phyloP scores from a whole-genome alignment of 2,113 vertebrate species.

The Hassar affinis region DNA sequence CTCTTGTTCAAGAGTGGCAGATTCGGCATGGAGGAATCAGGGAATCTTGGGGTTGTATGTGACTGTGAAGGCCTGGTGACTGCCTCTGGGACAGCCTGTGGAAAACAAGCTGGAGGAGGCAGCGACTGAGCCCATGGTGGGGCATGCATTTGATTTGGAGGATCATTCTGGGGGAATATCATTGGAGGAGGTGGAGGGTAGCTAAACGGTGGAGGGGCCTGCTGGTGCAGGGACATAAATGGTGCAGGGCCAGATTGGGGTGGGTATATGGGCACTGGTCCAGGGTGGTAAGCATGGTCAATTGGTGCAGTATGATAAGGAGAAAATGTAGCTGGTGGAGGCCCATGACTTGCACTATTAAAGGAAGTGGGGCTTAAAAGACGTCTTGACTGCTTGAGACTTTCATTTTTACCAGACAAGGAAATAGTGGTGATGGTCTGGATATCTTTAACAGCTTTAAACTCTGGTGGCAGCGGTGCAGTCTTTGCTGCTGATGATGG shows the following conservation, averaged over 20 bases:
- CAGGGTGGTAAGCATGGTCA: slow-evolving; percentile 74
- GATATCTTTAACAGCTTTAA: slow-evolving; percentile 55
- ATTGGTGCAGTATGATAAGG: slow-evolving; percentile 66
- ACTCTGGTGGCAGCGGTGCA: slow-evolving; percentile 54
- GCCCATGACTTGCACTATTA: slow-evolving; percentile 63
- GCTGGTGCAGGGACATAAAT: slow-evolving; percentile 70
- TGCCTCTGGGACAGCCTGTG: slow-evolving; percentile 64
- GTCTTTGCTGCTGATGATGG: neutral
- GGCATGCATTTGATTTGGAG: slow-evolving; percentile 70
- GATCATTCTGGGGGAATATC: slow-evolving; percentile 54
- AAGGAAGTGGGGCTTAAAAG: slow-evolving; percentile 64
- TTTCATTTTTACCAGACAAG: slow-evolving; percentile 63
- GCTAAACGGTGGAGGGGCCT: slow-evolving; percentile 76
- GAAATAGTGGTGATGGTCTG: slow-evolving; percentile 57
- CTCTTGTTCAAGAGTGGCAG: slow-evolving; percentile 74
- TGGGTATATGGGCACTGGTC: slow-evolving; percentile 50
- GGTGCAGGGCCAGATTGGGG: slow-evolving; percentile 66
- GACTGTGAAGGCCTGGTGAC: slow-evolving; percentile 65
- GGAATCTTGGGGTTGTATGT: slow-evolving; percentile 68
- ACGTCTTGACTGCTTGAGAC: slow-evolving; percentile 59
- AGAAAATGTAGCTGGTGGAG: slow-evolving; percentile 70
- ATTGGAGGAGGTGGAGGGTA: slow-evolving; percentile 61
- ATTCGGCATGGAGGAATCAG: slow-evolving; percentile 72
- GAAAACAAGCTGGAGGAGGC: slow-evolving; percentile 72
- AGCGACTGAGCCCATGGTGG: slow-evolving; percentile 74